Percentiles rank a stretch among this genome's conserved stretches.
These are phyloP conservation scores for Microctonus aethiopoides DNA, from an alignment of 2,888 invertebrate genomes.

Conservation along the genomic window DNA sequence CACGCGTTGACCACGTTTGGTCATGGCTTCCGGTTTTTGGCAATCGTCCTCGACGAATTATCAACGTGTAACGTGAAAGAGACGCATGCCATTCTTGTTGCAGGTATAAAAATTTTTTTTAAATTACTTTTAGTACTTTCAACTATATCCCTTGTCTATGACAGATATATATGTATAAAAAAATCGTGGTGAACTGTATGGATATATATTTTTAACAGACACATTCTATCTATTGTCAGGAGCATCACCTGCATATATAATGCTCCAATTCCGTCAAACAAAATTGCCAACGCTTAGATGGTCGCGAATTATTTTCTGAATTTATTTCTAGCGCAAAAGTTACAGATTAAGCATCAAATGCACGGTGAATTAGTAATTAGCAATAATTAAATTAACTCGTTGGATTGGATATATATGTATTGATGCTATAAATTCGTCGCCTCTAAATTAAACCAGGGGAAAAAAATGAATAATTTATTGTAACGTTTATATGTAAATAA, in stretches of 20 bases:
- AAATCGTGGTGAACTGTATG: constrained; percentile 15
- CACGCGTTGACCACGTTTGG: constrained; percentile 23
- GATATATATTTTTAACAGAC: constrained; percentile 17
- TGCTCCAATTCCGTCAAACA: constrained; percentile 46
- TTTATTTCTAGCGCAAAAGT: no score
- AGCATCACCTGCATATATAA: constrained; percentile 54
- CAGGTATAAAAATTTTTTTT: constrained; percentile 20
- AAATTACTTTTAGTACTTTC: neutral
- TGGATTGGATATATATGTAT: no score
- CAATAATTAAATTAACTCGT: no score
- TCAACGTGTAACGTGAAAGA: constrained; percentile 17
- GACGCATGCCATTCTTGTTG: neutral
- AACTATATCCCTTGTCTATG: constrained; percentile 11
- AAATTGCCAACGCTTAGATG: constrained; percentile 39
- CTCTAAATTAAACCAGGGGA: no score
- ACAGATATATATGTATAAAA: no score
- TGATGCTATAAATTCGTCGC: no score
- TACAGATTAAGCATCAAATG: no score
- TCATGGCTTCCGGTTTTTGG: neutral
- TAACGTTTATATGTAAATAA: no score
- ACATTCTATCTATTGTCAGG: constrained; percentile 19
- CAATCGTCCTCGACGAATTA: constrained; percentile 26
- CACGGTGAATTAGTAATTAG: no score
- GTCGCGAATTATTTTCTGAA: no score
- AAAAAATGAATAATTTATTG: no score